Evolutionary conservation across 2,888 invertebrate genomes (phyloP), one percentile per base, ranked within the genome.

Genomic region (Cetonia aurata): DNA sequence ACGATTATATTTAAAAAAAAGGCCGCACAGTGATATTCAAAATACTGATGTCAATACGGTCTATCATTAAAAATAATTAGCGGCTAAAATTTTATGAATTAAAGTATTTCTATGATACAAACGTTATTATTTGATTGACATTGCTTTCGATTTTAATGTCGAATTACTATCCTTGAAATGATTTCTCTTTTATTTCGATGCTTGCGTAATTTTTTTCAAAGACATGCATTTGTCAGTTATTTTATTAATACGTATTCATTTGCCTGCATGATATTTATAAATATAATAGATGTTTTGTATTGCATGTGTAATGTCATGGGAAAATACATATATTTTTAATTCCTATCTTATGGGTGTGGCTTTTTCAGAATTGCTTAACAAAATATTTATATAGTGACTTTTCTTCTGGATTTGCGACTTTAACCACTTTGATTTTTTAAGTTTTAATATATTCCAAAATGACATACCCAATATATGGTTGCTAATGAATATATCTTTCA

Each of bases 11-110:
- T 25, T 1, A 48, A 48, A 62, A 62, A 48, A 48, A 62, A 62
- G 33, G 48, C 44, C 25, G 59, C 12, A 44, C 19, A 59, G 33
- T 48, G 13, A 50, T 62, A 62, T 31, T 62, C 31, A 59, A 19
- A 44, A 62, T 48, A 33, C 48, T 42, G 9, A 50, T 62, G 13
- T n/a, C n/a, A n/a, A n/a, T n/a, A n/a, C n/a, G n/a, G n/a, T n/a
- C n/a, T 15, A 8, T 48, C 48, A 33, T 62, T 48, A 62, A 62
- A 62, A 62, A 62, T 62, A 62, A 62, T 62, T 62, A 62, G 31
- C 33, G 12, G 46, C 37, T 62, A 17, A 48, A 60, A 31, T 46
- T 46, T 48, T 33, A 15, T 25, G 31, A n/a, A 46, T 48, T 42
- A 60, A 25, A 48, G 46, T 48, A 31, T 50, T 48, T 31, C 31